Conservation (phyloP, 2,113 vertebrate species). For the Corythornis vintsioides region DNA sequence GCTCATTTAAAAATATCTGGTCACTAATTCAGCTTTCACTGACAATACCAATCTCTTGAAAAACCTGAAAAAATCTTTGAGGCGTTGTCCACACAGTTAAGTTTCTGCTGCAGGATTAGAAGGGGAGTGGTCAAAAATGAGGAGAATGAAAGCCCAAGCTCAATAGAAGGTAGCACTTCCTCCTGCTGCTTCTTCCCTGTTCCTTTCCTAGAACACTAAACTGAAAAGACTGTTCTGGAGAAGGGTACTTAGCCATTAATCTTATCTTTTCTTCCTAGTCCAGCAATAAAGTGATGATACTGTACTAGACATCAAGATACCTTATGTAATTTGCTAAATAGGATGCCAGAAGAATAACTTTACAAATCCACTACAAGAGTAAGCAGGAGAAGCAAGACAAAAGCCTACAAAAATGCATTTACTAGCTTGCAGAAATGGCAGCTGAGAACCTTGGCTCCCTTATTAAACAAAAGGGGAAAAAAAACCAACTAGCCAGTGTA, state of each 20-base stretch:
- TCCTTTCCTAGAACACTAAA: background rate
- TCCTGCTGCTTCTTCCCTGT: background rate
- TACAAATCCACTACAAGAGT: background rate
- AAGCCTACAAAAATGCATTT: background rate
- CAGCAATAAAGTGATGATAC: background rate
- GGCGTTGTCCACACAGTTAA: background rate
- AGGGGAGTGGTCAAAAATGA: background rate
- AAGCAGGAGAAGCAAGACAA: background rate
- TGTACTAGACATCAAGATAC: background rate
- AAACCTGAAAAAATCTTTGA: background rate
- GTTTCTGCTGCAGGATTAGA: background rate
- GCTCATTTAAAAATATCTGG: background rate
- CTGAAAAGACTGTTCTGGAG: background rate
- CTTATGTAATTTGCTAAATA: background rate
- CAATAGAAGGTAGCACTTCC: background rate
- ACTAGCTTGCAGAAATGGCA: background rate
- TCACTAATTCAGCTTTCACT: background rate
- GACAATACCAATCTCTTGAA: background rate
- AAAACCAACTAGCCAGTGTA: accelerated
- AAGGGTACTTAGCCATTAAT: background rate
- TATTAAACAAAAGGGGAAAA: background rate
- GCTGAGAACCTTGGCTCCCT: background rate
- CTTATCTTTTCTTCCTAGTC: background rate
- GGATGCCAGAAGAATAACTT: background rate
- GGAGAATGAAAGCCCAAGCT: background rate